These are phyloP conservation scores for Jaculus jaculus DNA, from an alignment of 2,113 vertebrate species.

Conservation along the genomic window DNA sequence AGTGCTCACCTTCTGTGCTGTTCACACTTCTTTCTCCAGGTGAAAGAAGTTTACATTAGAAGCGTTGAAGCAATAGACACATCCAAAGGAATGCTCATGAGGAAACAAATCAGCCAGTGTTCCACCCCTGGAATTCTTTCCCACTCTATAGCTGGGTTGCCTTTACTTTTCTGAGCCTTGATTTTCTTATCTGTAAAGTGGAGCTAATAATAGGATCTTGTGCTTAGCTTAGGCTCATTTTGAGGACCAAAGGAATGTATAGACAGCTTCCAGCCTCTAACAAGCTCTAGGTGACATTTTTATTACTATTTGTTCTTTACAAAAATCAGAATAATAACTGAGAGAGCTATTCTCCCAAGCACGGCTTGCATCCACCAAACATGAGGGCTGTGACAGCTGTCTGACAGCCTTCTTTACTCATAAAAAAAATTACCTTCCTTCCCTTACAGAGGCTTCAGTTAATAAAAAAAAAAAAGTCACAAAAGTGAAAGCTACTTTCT, in stretches of 20 bases:
- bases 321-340: neutral
- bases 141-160: neutral
- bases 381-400: neutral
- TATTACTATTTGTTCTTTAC: neutral
- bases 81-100: conserved; percentile 7
- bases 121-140: neutral
- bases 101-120: neutral
- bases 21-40: neutral
- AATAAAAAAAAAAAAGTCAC: conserved; percentile 34
- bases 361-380: neutral
- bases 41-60: conserved; percentile 20
- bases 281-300: neutral
- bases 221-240: neutral
- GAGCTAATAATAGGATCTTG: neutral
- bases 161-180: conserved; percentile 17
- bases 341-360: conserved; percentile 17
- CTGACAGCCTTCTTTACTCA: neutral
- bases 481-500: neutral
- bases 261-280: neutral
- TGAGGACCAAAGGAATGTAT: neutral
- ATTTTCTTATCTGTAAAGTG: conserved; percentile 3
- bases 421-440: neutral
- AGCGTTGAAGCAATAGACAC: neutral
- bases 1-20: neutral
- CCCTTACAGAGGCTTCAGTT: neutral